Evolutionary conservation across 2,113 vertebrate genomes (phyloP), one percentile per base, ranked within the genome.

Genomic region (Hiodon alosoides): DNA sequence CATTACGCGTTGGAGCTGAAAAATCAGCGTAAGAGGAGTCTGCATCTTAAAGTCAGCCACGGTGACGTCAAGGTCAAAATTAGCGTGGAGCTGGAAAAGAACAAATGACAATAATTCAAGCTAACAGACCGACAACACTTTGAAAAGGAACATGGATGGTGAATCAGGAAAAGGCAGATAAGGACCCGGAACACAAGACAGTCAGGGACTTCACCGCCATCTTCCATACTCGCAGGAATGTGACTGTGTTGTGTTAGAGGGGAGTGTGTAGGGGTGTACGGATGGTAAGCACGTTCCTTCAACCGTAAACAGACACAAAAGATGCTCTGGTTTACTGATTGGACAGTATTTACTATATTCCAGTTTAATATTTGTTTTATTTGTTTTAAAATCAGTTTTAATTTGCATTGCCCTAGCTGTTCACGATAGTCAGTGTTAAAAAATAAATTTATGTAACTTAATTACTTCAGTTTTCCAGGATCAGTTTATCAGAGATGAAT

Each of bases 51-150:
- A 31, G 31, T 31, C 31, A 31, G 31, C 2, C 31, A 31, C 31
- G 31, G 31, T 31, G 31, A 31, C 31, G 31, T 89, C 84, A 87
- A 87, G 87, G 89, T 87, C 82, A 85, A 73, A 73, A 73, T 74
- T 73, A 67, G 74, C 58, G 53, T 65, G 52, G 60, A 66, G 75
- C 61, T 67, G 80, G 67, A 77, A 50, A 68, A 74, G 46, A 66
- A 78, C 65, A 61, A 67, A 10, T 52, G 55, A 55, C 53, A 71
- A 74, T 67, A 51, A 51, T 55, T 13, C 47, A 53, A n/a, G 16
- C 6, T 6, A 7, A 31, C 14, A 14, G 14, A 50, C 17, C 50
- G 48, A 31, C 55, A 55, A 17, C 58, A 5, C 7, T 71, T 57
- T 0, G 57, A 47, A 46, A 58, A 11, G 69, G 73, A 5, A 70